Percentiles rank a stretch among this genome's conserved stretches.
Conservation (phyloP, 2,797 vertebrate genomes). For the Dicrostonyx torquatus region DNA sequence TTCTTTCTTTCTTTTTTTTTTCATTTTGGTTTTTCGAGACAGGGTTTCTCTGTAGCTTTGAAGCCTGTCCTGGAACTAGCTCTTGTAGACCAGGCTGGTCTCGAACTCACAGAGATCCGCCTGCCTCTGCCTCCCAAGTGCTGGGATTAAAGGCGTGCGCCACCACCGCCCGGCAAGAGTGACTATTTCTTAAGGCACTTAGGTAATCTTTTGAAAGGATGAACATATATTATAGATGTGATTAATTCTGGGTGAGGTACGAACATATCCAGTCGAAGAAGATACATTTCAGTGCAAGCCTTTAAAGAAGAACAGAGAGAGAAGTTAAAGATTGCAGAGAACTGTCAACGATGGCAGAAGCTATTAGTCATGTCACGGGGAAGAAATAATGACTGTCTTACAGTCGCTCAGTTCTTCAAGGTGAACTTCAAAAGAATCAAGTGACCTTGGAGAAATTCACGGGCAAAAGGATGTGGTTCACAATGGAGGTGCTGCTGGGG, state of each 20-base stretch:
- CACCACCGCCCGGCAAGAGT: too few relatives aligned
- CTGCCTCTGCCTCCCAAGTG: too few relatives aligned
- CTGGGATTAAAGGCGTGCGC: too few relatives aligned
- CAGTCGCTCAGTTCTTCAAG: slow-evolving; percentile 72
- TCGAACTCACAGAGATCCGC: too few relatives aligned
- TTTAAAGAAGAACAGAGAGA: slow-evolving; percentile 63
- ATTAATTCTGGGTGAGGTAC: slow-evolving; percentile 50
- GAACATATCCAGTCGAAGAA: slow-evolving; percentile 63
- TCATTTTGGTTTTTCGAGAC: too few relatives aligned
- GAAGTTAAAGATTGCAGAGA: slow-evolving; percentile 70
- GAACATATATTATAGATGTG: slow-evolving; percentile 35
- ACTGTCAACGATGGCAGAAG: slow-evolving; percentile 59
- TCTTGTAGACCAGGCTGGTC: too few relatives aligned
- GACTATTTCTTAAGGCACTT: slow-evolving; percentile 45
- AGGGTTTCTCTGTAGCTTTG: too few relatives aligned
- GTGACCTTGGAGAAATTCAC: slow-evolving; percentile 65
- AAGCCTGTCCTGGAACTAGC: too few relatives aligned
- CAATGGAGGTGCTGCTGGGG: neutral
- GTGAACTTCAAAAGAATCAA: slow-evolving; percentile 75
- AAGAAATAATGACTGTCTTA: slow-evolving; percentile 68
- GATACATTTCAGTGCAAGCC: slow-evolving; percentile 55
- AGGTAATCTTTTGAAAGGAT: slow-evolving; percentile 3
- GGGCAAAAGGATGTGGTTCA: slow-evolving; percentile 59
- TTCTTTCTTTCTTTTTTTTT: too few relatives aligned
- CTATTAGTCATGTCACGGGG: slow-evolving; percentile 67